Percentiles rank a stretch among this genome's conserved stretches.
phyloP scores from a whole-genome alignment of 2,888 invertebrate genomes.

The Synergus laeviventris region DNA sequence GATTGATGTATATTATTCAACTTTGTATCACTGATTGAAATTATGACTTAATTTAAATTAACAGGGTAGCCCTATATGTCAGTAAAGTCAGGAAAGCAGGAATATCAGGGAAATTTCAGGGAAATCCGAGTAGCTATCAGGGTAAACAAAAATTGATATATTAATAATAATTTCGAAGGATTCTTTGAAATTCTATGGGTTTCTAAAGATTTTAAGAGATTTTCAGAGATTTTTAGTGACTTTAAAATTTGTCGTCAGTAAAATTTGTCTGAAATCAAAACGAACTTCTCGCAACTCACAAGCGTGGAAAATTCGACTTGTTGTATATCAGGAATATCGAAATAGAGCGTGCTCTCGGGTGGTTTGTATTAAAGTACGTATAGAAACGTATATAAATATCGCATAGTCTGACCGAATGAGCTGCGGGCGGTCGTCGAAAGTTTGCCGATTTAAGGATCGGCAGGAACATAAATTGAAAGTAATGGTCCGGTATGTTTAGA shows the following conservation, averaged over 20 bases:
- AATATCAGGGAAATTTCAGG: too few species aligned
- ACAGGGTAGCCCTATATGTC: too few species aligned
- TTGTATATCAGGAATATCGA: conserved; percentile 27
- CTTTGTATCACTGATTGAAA: not conserved
- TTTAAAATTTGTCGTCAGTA: too few species aligned
- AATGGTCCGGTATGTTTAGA: conserved; percentile 60
- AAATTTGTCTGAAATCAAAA: too few species aligned
- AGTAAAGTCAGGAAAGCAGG: too few species aligned
- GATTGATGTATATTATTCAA: not conserved
- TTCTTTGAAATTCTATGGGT: too few species aligned
- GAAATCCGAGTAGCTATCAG: too few species aligned
- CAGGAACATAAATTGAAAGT: conserved; percentile 73
- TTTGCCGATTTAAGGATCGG: conserved; percentile 67
- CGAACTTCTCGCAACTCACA: not conserved
- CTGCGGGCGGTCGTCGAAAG: conserved; percentile 66
- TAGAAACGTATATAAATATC: conserved; percentile 42
- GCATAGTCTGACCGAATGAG: conserved; percentile 25
- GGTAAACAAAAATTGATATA: too few species aligned
- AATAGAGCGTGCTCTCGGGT: conserved; percentile 53
- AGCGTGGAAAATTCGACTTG: not conserved
- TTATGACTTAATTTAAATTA: not conserved
- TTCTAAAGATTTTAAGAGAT: too few species aligned
- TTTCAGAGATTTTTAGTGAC: too few species aligned
- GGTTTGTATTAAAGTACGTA: conserved; percentile 48
- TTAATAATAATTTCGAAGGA: too few species aligned